Conservation (phyloP, 2,113 vertebrate species). For the Percopsis transmontana region DNA sequence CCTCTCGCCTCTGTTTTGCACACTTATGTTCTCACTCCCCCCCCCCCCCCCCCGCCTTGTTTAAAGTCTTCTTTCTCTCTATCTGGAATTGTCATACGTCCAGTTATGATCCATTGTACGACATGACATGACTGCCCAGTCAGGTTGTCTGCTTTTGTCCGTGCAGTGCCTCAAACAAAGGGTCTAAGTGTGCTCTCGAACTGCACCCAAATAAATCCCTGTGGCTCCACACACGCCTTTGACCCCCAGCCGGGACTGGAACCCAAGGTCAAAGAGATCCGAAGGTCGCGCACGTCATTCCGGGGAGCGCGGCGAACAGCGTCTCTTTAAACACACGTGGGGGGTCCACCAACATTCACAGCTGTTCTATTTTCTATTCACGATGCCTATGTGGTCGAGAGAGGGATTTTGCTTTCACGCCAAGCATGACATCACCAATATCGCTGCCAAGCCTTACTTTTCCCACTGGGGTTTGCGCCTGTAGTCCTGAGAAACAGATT, state of each 20-base stretch:
- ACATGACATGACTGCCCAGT: background rate
- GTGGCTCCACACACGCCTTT: background rate
- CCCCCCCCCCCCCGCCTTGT: slow-evolving; percentile 13
- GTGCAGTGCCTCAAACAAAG: background rate
- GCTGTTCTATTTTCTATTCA: too few species aligned
- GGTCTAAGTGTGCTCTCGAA: background rate
- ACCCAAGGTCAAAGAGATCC: background rate
- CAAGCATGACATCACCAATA: background rate
- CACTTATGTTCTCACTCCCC: background rate
- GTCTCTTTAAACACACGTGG: too few species aligned
- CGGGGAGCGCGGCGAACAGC: background rate
- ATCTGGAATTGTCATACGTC: background rate
- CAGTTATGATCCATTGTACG: background rate
- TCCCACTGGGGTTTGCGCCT: background rate
- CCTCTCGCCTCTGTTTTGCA: background rate
- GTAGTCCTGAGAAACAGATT: background rate
- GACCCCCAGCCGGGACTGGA: background rate
- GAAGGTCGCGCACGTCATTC: background rate
- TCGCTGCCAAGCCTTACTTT: too few species aligned
- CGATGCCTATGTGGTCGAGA: background rate
- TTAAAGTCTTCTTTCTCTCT: background rate
- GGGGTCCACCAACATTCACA: too few species aligned
- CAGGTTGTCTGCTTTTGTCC: background rate
- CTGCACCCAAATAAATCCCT: background rate
- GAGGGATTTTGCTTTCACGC: background rate